Conservation (phyloP, 2,888 invertebrate genomes). For the Bimastos eiseni region DNA sequence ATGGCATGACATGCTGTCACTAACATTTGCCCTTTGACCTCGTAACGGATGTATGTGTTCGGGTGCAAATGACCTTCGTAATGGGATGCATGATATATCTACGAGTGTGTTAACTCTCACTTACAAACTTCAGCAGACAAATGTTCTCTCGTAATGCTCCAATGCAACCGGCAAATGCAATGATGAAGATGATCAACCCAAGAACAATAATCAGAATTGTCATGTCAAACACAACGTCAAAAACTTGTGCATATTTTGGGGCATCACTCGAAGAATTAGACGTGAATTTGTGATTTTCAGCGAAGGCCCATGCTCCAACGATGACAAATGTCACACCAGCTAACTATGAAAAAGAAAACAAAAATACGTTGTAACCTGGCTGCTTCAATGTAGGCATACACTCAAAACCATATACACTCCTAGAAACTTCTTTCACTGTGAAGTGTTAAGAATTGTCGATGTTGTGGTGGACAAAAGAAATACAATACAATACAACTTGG, state of each 20-base stretch:
- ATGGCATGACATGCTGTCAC: no score
- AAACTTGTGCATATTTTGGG: constrained; percentile 68
- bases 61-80: no score
- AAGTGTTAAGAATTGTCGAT: no score
- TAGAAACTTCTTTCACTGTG: no score
- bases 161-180: constrained; percentile 90
- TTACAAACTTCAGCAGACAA: constrained; percentile 80
- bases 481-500: no score
- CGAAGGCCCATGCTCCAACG: constrained; percentile 85
- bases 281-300: constrained; percentile 81
- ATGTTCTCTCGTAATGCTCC: constrained; percentile 89
- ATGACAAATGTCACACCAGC: constrained; percentile 84
- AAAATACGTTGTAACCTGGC: not conserved
- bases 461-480: no score
- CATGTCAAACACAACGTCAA: constrained; percentile 83
- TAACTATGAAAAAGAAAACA: constrained; percentile 68
- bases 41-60: no score
- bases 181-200: constrained; percentile 86
- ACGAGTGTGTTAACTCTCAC: constrained; percentile 17
- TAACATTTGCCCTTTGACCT: no score
- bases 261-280: constrained; percentile 68
- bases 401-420: not conserved
- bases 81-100: not conserved
- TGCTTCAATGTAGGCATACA: no score
- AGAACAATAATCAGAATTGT: constrained; percentile 86